Evolutionary conservation across 2,113 vertebrate species (phyloP), one percentile per base, ranked within the genome.

Genomic region (Rhinoptilus africanus): DNA sequence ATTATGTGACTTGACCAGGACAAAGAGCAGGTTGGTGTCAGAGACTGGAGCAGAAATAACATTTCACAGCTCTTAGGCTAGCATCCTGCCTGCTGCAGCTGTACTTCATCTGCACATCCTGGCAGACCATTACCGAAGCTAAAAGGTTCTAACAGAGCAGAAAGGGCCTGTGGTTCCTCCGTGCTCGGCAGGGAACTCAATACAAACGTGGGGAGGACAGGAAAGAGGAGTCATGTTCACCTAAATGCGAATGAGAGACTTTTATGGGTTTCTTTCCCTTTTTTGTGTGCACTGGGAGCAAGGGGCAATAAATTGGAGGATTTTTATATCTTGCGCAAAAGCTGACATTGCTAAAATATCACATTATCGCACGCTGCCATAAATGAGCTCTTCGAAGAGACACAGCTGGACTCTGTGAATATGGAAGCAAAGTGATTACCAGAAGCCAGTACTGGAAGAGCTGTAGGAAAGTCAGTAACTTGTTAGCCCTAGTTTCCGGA

Each of bases 321-420:
- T 59, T 97, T 97, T 93, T 94, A 50, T 94, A 39, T 84, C 85
- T 89, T 6, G 53, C 4, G 14, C 62, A 72, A 74, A 85, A 94
- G 95, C 95, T 96, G 93, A 95, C 84, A 7, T 41, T 47, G 95
- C 95, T 94, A 71, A 94, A 97, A 94, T 59, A 85, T 41, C 66
- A 32, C 81, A 63, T 95, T 88, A 93, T 87, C 17, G 1, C 84
- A 35, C 81, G 87, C 82, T 86, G 93, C 93, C 85, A 50, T 73
- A 87, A 95, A 94, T 81, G 95, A 97, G 95, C 76, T 91, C 79
- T 88, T 83, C 13, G 8, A 69, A 93, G 85, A 78, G 88, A 27
- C 77, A 16, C 93, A 96, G 95, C 89, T 95, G 96, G 94, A 82
- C 82, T 75, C 84, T 8, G 85, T 32, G 73, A 75, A 57, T 85